Percentiles rank a stretch among this genome's conserved stretches.
phyloP scores from a whole-genome alignment of 2,888 invertebrate genomes.

The Amblyteles armatorius region DNA sequence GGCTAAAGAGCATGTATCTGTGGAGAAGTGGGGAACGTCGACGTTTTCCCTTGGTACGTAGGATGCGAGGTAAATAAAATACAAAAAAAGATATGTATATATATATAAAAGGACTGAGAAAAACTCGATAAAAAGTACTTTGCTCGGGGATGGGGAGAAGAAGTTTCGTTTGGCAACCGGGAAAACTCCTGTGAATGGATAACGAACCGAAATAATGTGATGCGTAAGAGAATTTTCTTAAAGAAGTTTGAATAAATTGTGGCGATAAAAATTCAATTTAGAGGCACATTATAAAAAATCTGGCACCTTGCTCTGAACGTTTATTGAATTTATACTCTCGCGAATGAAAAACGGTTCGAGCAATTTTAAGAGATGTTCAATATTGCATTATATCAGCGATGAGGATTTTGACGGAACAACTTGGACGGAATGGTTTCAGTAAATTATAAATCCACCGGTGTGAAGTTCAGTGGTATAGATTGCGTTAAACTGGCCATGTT shows the following conservation, averaged over 20 bases:
- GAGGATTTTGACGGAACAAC: neutral
- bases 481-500: neutral
- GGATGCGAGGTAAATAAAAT: slow-evolving; percentile 5
- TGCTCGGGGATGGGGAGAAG: slow-evolving; percentile 16
- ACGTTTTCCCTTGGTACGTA: slow-evolving; percentile 18
- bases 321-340: too few relatives aligned
- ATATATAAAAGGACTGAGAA: neutral
- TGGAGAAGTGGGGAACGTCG: slow-evolving; percentile 1
- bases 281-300: neutral
- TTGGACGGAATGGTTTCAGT: neutral
- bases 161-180: slow-evolving; percentile 9
- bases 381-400: too few relatives aligned
- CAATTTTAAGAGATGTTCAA: too few relatives aligned
- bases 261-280: neutral
- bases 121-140: slow-evolving; percentile 50
- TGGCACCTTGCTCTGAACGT: neutral
- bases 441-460: neutral
- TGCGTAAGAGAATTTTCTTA: neutral
- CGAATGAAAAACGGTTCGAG: too few relatives aligned
- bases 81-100: neutral
- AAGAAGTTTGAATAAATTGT: neutral
- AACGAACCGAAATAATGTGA: neutral
- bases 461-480: neutral
- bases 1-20: slow-evolving; percentile 29
- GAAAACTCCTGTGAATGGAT: slow-evolving; percentile 38